Base-by-base conservation (phyloP, 1,140 invertebrate species). In the Drosophila funebris region DNA sequence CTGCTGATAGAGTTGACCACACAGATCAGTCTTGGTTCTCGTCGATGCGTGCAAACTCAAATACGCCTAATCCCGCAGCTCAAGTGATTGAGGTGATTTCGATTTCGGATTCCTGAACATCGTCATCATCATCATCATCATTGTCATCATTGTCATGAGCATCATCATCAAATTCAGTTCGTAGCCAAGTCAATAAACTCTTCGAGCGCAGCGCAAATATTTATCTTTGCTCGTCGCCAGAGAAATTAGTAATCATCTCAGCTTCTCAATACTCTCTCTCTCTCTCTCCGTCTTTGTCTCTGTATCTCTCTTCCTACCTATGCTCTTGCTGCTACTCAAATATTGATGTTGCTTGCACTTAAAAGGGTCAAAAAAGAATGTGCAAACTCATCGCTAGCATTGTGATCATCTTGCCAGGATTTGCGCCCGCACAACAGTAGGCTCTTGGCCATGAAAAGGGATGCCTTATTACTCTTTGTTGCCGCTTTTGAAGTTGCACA, bases 31-130 rank as follows among this genome's bases (percentile, higher is more conserved):
- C 52, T 69, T 69, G 69, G 67, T 64, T 68, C 73, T 76, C 76
- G 60, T 24, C 72, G 82, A 75, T 87, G 83, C 84, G 83, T 88
- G 85, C 81, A 88, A 48, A 89, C 67, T 81, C 84, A 89, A 89
- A 89, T 89, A 89, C 80, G 85, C 87, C 84, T 89, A 89, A 89
- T 89, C 84, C 85, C 80, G 80, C 79, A 88, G 79, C 83, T 90
- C 88, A 90, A 90, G 89, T 89, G 88, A 88, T 90, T 76, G 77
- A 84, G 88, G 88, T 82, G 87, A 90, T 85, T 90, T 84, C 66
- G 74, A 81, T 90, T 82, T 74, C 70, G 68, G 88, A 78, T 90
- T 67, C 54, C 20, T 13, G 52, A 20, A 37, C 31, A 16, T 22
- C 36, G 13, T 33, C 52, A 27, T 64, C 27, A 63, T 37, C 31